A percentile compares a stretch with the other conserved stretches of the same genome.
These are phyloP conservation scores for Paramormyrops kingsleyae DNA, from an alignment of 2,113 vertebrate species.

Conservation along the genomic window DNA sequence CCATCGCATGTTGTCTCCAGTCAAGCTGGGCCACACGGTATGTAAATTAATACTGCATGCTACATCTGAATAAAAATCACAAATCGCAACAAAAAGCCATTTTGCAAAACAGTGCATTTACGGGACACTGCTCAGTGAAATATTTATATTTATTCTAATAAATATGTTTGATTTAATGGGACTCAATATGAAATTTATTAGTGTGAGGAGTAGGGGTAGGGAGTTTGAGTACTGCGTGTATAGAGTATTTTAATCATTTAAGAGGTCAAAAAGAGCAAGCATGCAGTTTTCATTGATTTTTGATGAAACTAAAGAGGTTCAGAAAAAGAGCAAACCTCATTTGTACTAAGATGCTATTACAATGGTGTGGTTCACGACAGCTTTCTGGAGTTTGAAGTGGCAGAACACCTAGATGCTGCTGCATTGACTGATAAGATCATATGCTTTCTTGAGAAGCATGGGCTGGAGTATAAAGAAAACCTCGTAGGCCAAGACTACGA, in stretches of 20 bases:
- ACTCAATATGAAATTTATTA: not conserved
- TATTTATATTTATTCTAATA: not conserved
- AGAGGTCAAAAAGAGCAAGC: too few species aligned
- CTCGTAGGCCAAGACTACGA: constrained; percentile 20
- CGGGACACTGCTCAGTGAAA: not conserved
- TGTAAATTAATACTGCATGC: not conserved
- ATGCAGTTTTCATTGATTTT: too few species aligned
- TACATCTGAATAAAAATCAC: not conserved
- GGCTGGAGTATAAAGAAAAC: constrained; percentile 25
- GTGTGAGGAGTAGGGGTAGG: too few species aligned
- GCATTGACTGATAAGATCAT: constrained; percentile 22
- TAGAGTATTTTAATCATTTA: too few species aligned
- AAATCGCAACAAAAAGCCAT: not conserved
- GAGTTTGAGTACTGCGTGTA: too few species aligned
- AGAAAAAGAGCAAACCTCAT: constrained; percentile 22
- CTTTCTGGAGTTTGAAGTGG: constrained; percentile 27
- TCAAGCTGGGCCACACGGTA: not conserved
- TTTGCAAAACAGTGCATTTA: too few species aligned
- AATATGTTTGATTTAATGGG: not conserved
- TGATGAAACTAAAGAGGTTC: too few species aligned
- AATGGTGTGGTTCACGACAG: constrained; percentile 21
- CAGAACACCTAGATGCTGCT: constrained; percentile 22
- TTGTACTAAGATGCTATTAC: constrained; percentile 26
- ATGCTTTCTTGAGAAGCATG: constrained; percentile 23
- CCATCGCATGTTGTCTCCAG: not conserved